Conservation (phyloP, 2,888 invertebrate genomes). For the Epinotia brunnichana region DNA sequence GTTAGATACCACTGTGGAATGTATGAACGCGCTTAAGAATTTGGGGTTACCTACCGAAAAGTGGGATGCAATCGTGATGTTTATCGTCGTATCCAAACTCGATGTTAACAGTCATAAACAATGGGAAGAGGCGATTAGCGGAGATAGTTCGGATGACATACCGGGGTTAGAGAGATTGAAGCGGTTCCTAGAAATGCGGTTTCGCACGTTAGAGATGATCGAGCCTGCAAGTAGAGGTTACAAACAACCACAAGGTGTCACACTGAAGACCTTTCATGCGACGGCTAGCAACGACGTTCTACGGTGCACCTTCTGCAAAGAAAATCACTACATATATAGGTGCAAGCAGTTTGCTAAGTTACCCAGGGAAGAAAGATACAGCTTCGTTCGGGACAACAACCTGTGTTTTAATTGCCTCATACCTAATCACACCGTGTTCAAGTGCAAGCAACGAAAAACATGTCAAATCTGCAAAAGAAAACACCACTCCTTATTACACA, state of each 20-base stretch:
- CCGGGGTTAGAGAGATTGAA: conserved; percentile 7
- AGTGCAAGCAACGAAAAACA: conserved; percentile 4
- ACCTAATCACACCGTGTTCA: conserved; percentile 18
- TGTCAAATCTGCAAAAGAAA: conserved; percentile 11
- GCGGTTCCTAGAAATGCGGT: conserved; percentile 11
- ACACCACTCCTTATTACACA: conserved; percentile 23
- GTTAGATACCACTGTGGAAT: conserved; percentile 12
- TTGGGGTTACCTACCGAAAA: conserved; percentile 4
- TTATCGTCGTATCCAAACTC: neutral
- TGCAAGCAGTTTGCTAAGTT: conserved; percentile 15
- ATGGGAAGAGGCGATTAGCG: conserved; percentile 21
- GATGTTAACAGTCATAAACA: neutral
- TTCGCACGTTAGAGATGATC: conserved; percentile 20
- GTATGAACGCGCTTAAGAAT: conserved; percentile 15
- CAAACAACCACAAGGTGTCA: conserved; percentile 7
- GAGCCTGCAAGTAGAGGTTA: conserved; percentile 11
- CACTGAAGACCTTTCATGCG: conserved; percentile 12
- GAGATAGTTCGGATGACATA: neutral
- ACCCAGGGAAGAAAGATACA: conserved; percentile 6
- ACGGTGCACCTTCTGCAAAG: conserved; percentile 11
- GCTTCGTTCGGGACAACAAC: conserved; percentile 10
- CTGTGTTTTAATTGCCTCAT: conserved; percentile 18
- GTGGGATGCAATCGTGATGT: conserved; percentile 9
- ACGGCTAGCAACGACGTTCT: neutral
- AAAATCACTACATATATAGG: conserved; percentile 5